These are phyloP conservation scores for Drosophila siamana DNA, from an alignment of 2,888 invertebrate species.

Conservation along the genomic window DNA sequence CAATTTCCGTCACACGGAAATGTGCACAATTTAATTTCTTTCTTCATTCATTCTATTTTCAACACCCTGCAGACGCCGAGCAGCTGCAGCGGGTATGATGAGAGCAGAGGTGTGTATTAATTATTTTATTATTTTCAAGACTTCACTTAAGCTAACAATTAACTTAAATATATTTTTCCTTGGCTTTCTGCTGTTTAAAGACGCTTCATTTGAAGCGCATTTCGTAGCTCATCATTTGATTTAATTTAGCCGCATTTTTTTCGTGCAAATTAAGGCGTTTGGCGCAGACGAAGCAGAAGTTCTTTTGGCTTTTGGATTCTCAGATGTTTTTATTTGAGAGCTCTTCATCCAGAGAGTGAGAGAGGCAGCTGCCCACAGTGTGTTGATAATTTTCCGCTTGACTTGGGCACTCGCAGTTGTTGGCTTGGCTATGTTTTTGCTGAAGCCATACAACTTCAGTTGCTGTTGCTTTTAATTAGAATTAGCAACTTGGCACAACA, in stretches of 20 bases:
- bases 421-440: conserved; percentile 28
- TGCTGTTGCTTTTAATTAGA: conserved; percentile 77
- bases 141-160: not conserved
- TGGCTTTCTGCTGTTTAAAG: not conserved
- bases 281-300: conserved; percentile 44
- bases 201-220: not conserved
- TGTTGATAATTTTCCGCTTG: conserved; percentile 73
- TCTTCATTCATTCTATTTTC: conserved; percentile 31
- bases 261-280: conserved; percentile 47
- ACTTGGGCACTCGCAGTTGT: conserved; percentile 46
- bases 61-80: not conserved
- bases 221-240: not conserved
- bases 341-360: not conserved
- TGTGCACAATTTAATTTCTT: conserved; percentile 77
- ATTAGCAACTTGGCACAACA: conserved; percentile 70
- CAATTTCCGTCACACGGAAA: conserved; percentile 77
- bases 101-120: not conserved
- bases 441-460: conserved; percentile 36
- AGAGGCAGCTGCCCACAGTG: conserved; percentile 42
- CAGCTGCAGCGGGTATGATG: not conserved
- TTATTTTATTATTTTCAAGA: not conserved
- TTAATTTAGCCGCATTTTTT: not conserved
- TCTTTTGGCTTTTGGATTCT: conserved; percentile 26
- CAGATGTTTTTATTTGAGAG: conserved; percentile 45
- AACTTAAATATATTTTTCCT: not conserved